Evolutionary conservation across 1,140 invertebrate species (phyloP), one percentile per base, ranked within the genome.

Genomic region (Drosophila auraria): DNA sequence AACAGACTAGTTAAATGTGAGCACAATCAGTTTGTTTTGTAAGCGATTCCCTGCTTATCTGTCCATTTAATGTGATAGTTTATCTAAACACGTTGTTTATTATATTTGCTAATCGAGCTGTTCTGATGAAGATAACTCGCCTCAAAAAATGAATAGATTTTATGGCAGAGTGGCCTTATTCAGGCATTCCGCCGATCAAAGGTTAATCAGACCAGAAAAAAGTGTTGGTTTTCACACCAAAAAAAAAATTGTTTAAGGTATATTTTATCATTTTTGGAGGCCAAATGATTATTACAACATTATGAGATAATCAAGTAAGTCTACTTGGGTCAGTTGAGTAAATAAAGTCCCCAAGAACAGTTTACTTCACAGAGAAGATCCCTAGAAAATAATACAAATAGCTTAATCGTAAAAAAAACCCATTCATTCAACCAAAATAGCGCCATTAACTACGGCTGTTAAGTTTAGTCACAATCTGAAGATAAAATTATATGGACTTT

Each of bases 51-150:
- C 8, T 11, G 14, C 14, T 53, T 57, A 57, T 57, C 54, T 57
- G 14, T 7, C 20, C 20, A 40, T 40, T 40, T 40, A 2, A 23
- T 40, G 54, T 40, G 54, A 57, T 57, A 57, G 54, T 57, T 57
- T 57, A 57, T 57, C 54, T 57, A 57, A 57, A 20, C 54, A 57
- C 38, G 54, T 57, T 57, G 36, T 57, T 57, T 57, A 57, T 57
- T 57, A 40, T 57, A 40, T 25, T 57, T 40, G 54, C 36, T n/a
- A 23, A 57, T 40, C 20, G 14, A 40, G 54, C 36, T 40, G 20
- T 57, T 57, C 36, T 40, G 33, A 23, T 40, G 54, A 57, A 40
- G 15, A 57, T 57, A 40, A 20, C 33, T 38, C 15, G 14, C 36
- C 23, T n/a, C 5, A 57, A 40, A 56, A 57, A 57, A 57, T 40